Evolutionary conservation across 2,113 vertebrate genomes (phyloP).

Genomic region (Vanacampus margaritifer): DNA sequence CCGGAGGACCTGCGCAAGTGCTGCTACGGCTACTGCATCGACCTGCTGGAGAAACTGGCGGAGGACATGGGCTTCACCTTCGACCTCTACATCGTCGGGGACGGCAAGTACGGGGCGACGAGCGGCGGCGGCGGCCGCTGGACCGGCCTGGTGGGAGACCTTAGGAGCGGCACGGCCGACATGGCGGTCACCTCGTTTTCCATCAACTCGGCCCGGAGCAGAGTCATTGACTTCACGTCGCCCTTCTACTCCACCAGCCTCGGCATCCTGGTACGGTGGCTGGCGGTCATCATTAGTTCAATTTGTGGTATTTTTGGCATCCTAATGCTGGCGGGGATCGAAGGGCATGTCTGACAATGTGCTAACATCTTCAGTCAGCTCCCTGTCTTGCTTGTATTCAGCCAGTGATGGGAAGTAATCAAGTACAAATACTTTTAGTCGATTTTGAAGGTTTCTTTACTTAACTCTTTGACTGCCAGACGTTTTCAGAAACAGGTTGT

Average conservation of each 20-base stretch:
- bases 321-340: constrained; percentile 15
- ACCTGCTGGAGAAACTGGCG: constrained; percentile 86
- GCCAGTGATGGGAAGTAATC: not conserved
- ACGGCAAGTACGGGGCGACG: constrained; percentile 87
- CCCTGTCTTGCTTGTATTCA: not conserved
- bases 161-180: constrained; percentile 83
- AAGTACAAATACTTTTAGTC: too few species aligned
- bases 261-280: constrained; percentile 79
- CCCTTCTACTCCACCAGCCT: constrained; percentile 98
- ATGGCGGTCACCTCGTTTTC: constrained; percentile 97
- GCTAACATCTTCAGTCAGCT: constrained; percentile 10
- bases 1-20: constrained; percentile 78
- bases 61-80: constrained; percentile 89
- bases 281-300: constrained; percentile 20
- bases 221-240: constrained; percentile 93
- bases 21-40: constrained; percentile 95
- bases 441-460: not conserved
- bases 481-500: too few species aligned
- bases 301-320: constrained; percentile 13
- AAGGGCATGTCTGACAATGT: not conserved
- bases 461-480: too few species aligned
- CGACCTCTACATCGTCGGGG: constrained; percentile 91
- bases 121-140: constrained; percentile 81
- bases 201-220: constrained; percentile 90
- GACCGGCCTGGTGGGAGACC: constrained; percentile 91